Base-by-base conservation (phyloP, 2,888 invertebrate genomes). In the Sesia apiformis region DNA sequence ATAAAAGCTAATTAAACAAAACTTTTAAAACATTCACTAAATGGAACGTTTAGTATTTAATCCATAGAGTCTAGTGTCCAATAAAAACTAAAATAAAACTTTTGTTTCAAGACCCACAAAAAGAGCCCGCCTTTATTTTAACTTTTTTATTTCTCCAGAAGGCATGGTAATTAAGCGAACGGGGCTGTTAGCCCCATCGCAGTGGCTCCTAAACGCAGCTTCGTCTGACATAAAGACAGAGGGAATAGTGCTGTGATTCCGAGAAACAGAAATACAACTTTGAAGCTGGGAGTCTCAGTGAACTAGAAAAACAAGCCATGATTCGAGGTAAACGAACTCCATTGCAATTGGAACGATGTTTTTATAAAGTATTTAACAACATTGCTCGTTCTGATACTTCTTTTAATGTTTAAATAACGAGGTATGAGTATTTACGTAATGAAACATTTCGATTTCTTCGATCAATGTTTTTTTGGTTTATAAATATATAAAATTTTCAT, bases 91-190 rank as follows among this genome's bases (percentile, higher is more conserved):
- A 63, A 63, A 64, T 60, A 63, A 60, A 62, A 64, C 60, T 61
- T 66, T 69, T 63, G 62, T 66, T 46, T 46, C 46, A 58, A 56
- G 69, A 61, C 63, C 68, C 70, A 69, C 68, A 72, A 73, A 80
- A 73, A 72, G 66, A 66, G 58, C 63, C 61, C 63, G 63, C 61
- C 67, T 71, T 66, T 69, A 67, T 72, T 71, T 69, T 62, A 61
- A 64, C 64, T 67, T 76, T 80, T 81, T 81, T 77, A 73, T 77
- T 78, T 70, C 64, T 63, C 63, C 68, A 67, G 68, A 72, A 74
- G 74, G 76, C 74, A 76, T 72, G 74, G 76, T 83, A 84, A 84
- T 84, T 84, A 84, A 80, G 76, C 60, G 64, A 66, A 69, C 63
- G 69, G 72, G 72, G 69, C 66, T 73, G 72, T 72, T 70, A 64